Evolutionary conservation across 2,113 vertebrate genomes (phyloP), one percentile per base, ranked within the genome.

Genomic region (Burhinus oedicnemus): DNA sequence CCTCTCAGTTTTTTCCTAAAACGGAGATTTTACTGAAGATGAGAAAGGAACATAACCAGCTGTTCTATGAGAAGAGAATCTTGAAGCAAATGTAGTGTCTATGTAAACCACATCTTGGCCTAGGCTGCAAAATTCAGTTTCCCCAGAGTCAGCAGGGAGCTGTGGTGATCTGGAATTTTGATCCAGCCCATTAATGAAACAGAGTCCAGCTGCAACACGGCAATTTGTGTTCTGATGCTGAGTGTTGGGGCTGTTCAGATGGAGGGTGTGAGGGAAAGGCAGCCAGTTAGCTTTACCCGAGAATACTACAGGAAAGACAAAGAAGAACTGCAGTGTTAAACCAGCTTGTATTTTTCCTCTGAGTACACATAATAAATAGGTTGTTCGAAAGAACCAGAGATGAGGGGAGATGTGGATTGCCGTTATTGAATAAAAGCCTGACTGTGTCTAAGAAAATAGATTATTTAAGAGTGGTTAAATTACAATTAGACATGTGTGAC

Each of bases 141-240:
- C 87, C 71, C 79, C 91, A 60, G 89, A 95, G 93, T 96, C 97
- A 95, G 96, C 94, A 94, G 95, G 89, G 94, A 97, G 79, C 87
- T 97, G 89, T 93, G 97, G 89, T 84, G 84, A 90, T 77, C 55
- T 95, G 96, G 91, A 97, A 97, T 96, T 96, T 94, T 95, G 94
- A 96, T 94, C 91, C 93, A 96, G 71, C 58, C 82, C 68, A 52
- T 96, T 95, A 96, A 91, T 94, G 94, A 90, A 97, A 93, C 78
- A 77, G 62, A 64, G 81, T 83, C 95, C 96, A 96, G 91, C 96
- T 95, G 96, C 89, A 97, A 86, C 82, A 70, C 6, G 93, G 89
- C 93, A 87, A 74, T 97, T 85, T 88, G 89, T 94, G 95, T 94
- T 85, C 87, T 40, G 77, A 49, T 83, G 64, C 66, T 40, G 89